Base-by-base conservation (phyloP, 2,888 invertebrate genomes). In the Drosophila setosimentum region DNA sequence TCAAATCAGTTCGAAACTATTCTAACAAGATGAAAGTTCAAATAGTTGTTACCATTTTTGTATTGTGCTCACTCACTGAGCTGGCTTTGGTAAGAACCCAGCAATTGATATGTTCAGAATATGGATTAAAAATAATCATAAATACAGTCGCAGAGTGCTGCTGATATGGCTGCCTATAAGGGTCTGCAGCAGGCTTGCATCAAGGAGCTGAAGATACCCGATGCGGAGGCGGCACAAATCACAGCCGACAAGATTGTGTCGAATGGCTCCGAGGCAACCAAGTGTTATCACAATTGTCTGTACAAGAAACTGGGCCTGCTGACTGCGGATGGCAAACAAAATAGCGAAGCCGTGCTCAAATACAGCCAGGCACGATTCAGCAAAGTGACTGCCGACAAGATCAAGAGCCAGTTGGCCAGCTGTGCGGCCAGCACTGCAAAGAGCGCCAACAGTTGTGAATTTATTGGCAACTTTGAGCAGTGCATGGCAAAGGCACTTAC, bases 241-340 rank as follows among this genome's bases (percentile, higher is more conserved):
- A 7, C 29, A 10, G 55, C 42, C 18, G 68, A 81, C n/a, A 83
- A 81, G 53, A 57, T 42, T 13, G 73, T 89, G 8, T 0, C 68
- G 7, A 82, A 63, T 69, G 67, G 76, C 4, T 79, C 88, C 16
- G 69, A 74, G 48, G 64, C 68, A 5, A 76, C 66, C 55, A 87
- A 87, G n/a, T 90, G 91, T 48, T 90, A 57, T 21, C 80, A 74
- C 32, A 73, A 58, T 6, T 87, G 87, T 10, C 50, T 87, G 8
- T 89, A 87, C 51, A 76, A 83, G 53, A 89, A 84, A 21, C 13
- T 84, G 63, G 80, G 85, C 16, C 62, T 87, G 4, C 2, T 87
- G 1, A 4, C 37, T 0, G 63, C 69, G 0, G 79, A 76, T 37
- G 71, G 59, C 1, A 84, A 71, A 21, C 72, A 66, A 8, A 76